Evolutionary conservation across 2,888 invertebrate genomes (phyloP).

Genomic region (Lasioglossum villosulum): DNA sequence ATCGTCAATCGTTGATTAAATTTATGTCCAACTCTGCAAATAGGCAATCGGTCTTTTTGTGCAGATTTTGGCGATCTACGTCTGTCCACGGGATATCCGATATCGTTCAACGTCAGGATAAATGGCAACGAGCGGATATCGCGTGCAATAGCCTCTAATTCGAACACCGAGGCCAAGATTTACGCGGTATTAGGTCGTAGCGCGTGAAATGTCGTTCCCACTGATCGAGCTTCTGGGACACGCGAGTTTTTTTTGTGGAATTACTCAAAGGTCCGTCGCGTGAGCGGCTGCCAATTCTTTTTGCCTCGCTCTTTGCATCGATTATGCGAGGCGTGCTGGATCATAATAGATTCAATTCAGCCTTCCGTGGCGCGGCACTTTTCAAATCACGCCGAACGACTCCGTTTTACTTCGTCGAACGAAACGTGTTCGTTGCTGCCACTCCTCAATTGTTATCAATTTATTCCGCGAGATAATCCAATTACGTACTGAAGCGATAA

Average conservation of each 20-base stretch:
- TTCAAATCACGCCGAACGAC: neutral
- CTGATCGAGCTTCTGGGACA: neutral
- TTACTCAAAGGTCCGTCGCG: neutral
- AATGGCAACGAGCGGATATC: constrained; percentile 21
- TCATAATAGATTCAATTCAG: neutral
- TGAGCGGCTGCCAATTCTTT: neutral
- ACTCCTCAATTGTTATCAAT: too few relatives aligned
- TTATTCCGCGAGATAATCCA: too few relatives aligned
- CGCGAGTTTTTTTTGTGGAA: neutral
- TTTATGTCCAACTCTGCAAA: too few relatives aligned
- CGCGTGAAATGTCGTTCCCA: constrained; percentile 6
- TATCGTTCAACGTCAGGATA: constrained; percentile 8
- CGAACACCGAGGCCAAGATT: constrained; percentile 11
- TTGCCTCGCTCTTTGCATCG: neutral
- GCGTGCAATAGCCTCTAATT: constrained; percentile 24
- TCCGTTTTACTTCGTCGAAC: too few relatives aligned
- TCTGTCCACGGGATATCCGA: constrained; percentile 18
- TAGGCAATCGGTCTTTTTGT: constrained; percentile 52
- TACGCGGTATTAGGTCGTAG: constrained; percentile 6
- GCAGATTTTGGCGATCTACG: constrained; percentile 51
- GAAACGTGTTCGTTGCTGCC: too few relatives aligned
- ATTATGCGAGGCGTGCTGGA: neutral
- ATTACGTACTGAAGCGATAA: too few relatives aligned
- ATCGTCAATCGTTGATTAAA: too few relatives aligned
- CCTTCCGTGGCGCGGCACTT: neutral